Evolutionary conservation across 2,888 invertebrate genomes (phyloP).

Genomic region (Nomada fabriciana): DNA sequence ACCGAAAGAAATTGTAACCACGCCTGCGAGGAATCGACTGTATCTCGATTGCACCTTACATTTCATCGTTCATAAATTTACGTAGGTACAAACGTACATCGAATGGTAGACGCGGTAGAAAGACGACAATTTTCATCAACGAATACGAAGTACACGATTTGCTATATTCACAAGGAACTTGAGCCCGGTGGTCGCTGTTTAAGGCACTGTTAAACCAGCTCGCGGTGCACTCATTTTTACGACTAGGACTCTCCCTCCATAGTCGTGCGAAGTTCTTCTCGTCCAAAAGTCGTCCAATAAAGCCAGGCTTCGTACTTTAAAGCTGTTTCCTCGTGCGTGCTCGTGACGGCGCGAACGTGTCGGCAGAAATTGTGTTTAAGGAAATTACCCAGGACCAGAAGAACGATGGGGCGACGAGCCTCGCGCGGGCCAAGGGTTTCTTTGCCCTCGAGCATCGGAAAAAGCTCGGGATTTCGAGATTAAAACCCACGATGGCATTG

Average conservation of each 20-base stretch:
- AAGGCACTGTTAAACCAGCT: constrained; percentile 68
- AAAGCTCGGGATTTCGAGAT: background rate
- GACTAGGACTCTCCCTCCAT: constrained; percentile 45
- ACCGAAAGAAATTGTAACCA: background rate
- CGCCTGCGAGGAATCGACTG: background rate
- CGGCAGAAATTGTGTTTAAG: constrained; percentile 51
- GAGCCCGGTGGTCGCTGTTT: constrained; percentile 61
- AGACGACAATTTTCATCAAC: background rate
- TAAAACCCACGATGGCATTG: no score
- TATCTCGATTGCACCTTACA: background rate
- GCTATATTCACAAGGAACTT: constrained; percentile 53
- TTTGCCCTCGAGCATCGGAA: background rate
- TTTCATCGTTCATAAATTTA: background rate
- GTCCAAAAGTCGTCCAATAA: constrained; percentile 68
- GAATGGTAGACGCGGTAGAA: background rate
- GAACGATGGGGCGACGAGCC: background rate
- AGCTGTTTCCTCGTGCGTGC: constrained; percentile 38
- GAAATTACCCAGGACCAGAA: background rate
- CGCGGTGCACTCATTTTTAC: constrained; percentile 69
- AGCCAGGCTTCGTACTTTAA: constrained; percentile 52
- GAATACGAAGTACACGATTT: constrained; percentile 42
- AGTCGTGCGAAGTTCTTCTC: constrained; percentile 60
- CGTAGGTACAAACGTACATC: background rate
- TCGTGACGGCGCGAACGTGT: constrained; percentile 7
- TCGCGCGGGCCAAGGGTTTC: constrained; percentile 4